Base-by-base conservation (phyloP, 2,113 vertebrate genomes). In the Eonycteris spelaea region DNA sequence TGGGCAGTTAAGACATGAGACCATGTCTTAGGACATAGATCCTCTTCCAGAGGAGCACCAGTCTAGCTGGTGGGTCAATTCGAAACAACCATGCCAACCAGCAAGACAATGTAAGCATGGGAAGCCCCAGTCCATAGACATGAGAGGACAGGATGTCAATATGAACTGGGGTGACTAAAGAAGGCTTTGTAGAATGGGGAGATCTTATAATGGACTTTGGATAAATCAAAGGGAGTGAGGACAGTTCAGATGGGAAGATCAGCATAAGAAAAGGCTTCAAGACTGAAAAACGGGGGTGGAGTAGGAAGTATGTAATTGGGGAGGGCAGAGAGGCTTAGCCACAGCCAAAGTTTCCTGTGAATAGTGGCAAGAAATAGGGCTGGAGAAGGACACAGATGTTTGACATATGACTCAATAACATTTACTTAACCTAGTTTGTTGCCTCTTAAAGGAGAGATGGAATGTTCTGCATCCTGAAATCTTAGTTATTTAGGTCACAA, bases 401-500 rank as follows among this genome's bases (percentile, higher is more conserved):
- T 96, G 93, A 77, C 88, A 74, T 86, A 65, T 70, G 77, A 94
- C 82, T 95, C 85, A 91, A 86, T 91, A 97, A 97, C 61, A 97
- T 97, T 98, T 96, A 96, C 63, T 97, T 96, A 96, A 88, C 96
- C 96, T 94, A 96, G 73, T 86, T 96, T 75, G 21, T 83, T 79
- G 67, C 57, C 80, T 24, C 70, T 92, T 94, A 91, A 97, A 96
- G 43, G 24, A 96, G 85, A 88, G 57, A 59, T 85, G 92, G 87
- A 95, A 97, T 96, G 88, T 96, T 97, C 61, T 97, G 57, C 68
- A 82, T 91, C 73, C 78, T 97, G 89, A 96, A 94, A 95, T 95
- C 75, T 67, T 82, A 95, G 71, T 59, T 86, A 91, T 79, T 96
- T 45, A 75, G 80, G 71, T 93, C 94, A 95, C 71, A 90, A 53